Conservation (phyloP, 1,140 invertebrate species). For the Drosophila sp. region DNA sequence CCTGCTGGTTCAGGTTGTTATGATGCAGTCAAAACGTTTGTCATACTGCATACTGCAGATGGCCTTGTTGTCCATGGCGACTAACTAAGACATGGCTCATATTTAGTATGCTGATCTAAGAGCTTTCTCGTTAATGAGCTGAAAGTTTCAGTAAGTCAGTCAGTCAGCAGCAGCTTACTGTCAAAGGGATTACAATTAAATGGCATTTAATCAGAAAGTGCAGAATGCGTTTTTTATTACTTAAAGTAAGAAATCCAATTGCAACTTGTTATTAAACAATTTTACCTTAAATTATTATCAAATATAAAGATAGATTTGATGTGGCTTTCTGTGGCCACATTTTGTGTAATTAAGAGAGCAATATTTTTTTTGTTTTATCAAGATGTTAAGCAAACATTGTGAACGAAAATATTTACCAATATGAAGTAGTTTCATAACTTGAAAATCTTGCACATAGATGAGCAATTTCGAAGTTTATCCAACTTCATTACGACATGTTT, state of each 20-base stretch:
- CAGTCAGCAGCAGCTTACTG: conserved; percentile 1
- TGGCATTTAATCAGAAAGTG: neutral
- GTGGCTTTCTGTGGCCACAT: neutral
- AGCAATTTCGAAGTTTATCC: conserved; percentile 1
- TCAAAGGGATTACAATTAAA: neutral
- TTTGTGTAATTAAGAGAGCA: neutral
- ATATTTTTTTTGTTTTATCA: neutral
- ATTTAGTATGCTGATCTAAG: conserved; percentile 42
- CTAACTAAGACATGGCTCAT: conserved; percentile 42
- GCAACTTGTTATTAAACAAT: no score
- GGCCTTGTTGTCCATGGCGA: conserved; percentile 12
- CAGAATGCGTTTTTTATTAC: neutral
- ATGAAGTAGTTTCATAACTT: conserved; percentile 11
- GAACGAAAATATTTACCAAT: conserved; percentile 3
- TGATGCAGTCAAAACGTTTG: conserved; percentile 48
- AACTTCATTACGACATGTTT: conserved; percentile 14
- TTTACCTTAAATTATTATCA: no score
- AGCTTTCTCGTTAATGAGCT: conserved; percentile 69
- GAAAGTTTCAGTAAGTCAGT: conserved; percentile 36
- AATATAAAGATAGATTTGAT: neutral
- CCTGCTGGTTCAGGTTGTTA: conserved; percentile 31
- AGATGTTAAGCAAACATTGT: neutral
- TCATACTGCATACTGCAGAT: conserved; percentile 46
- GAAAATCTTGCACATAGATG: conserved; percentile 9
- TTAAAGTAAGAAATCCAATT: no score